phyloP scores from a whole-genome alignment of 2,888 invertebrate genomes.

The Tetranychus piercei region DNA sequence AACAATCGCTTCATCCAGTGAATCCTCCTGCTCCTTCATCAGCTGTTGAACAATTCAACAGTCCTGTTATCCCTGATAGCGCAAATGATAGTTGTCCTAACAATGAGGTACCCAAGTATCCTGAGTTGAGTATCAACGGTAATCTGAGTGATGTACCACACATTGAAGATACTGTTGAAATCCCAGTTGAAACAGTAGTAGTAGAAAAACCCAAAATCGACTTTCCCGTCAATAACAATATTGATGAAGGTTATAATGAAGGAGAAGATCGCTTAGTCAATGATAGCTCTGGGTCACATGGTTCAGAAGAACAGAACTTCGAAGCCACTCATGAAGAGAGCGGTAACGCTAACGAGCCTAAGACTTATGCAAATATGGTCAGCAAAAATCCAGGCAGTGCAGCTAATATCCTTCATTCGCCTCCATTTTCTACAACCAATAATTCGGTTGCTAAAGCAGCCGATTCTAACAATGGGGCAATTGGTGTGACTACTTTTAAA shows the following conservation, averaged over 20 bases:
- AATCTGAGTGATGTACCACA: not conserved
- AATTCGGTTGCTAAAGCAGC: not conserved
- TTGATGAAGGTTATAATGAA: constrained; percentile 9
- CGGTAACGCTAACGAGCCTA: constrained; percentile 44
- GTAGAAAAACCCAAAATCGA: constrained; percentile 5
- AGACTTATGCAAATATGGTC: constrained; percentile 69
- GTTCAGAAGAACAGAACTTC: not conserved
- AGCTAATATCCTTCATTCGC: constrained; percentile 3
- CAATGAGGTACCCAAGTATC: not conserved
- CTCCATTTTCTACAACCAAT: constrained; percentile 8
- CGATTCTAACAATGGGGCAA: not conserved
- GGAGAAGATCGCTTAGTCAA: constrained; percentile 4
- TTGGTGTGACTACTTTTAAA: not conserved
- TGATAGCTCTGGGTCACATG: constrained; percentile 7
- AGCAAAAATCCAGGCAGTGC: constrained; percentile 32
- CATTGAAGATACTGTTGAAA: not conserved
- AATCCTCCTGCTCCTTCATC: not conserved
- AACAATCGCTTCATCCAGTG: not conserved
- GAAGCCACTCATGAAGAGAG: constrained; percentile 8
- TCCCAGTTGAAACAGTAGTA: not conserved
- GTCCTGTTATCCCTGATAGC: not conserved
- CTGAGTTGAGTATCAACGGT: not conserved
- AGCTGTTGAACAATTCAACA: not conserved
- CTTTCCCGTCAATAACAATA: not conserved
- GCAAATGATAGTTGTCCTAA: not conserved